A percentile compares a stretch with the other conserved stretches of the same genome.
These are phyloP conservation scores for Scotopteryx bipunctaria DNA, from an alignment of 2,888 invertebrate genomes.

Conservation along the genomic window DNA sequence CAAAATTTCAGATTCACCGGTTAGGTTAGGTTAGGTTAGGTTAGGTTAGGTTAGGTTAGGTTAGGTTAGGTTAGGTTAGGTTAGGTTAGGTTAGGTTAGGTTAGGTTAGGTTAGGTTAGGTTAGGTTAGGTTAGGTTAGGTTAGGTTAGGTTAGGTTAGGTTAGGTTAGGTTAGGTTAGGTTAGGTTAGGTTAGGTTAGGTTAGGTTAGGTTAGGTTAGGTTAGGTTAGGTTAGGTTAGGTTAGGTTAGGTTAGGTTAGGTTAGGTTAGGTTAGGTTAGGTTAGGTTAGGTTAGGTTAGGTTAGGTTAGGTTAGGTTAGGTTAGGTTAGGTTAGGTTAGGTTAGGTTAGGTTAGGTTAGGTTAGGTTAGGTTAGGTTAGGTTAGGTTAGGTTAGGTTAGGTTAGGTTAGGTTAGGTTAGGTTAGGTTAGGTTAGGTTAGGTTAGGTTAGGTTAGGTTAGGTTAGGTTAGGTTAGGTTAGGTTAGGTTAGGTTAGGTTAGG, in stretches of 20 bases:
- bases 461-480: conserved; percentile 36
- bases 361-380: conserved; percentile 30
- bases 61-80: conserved; percentile 12
- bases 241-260: conserved; percentile 15
- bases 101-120: conserved; percentile 12
- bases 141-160: conserved; percentile 12
- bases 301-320: conserved; percentile 34
- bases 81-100: conserved; percentile 11
- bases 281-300: conserved; percentile 36
- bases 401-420: conserved; percentile 27
- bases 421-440: conserved; percentile 38
- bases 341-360: conserved; percentile 30
- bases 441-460: conserved; percentile 35
- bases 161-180: conserved; percentile 12
- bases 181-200: conserved; percentile 12
- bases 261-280: conserved; percentile 33
- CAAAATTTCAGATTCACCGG: too few species aligned
- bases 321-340: conserved; percentile 34
- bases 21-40: conserved; percentile 13
- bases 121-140: conserved; percentile 12
- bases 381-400: conserved; percentile 29
- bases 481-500: conserved; percentile 36
- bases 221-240: conserved; percentile 12
- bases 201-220: conserved; percentile 12
- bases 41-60: conserved; percentile 9